Evolutionary conservation across 2,797 vertebrate genomes (phyloP), one percentile per base, ranked within the genome.

Genomic region (Halcyon smyrnensis): DNA sequence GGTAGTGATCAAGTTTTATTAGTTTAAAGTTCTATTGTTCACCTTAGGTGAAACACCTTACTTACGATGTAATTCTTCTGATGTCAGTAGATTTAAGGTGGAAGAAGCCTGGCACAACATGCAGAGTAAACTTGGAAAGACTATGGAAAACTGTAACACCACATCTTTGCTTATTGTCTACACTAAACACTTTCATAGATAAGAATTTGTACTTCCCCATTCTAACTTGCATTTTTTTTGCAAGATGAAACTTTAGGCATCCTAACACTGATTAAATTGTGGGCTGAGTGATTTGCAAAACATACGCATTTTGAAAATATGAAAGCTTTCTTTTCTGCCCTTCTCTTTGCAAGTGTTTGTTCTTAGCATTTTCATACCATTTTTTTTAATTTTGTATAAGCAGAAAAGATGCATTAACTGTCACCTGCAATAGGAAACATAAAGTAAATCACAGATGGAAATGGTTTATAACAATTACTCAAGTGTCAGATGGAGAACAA

Each of bases 361-460:
- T 84, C 63, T 85, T 74, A 74, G 11, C 4, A 60, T 91, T 94
- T 96, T 84, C 43, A 53, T 62, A 54, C 20, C 3, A 2, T 90
- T 69, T 74, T 77, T 93, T 73, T 36, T 3, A 48, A 84, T 90
- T 95, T 93, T 60, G 64, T 56, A 89, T 11, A 56, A 90, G 37
- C 41, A 96, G 83, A 93, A 37, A 94, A 90, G 90, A 96, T 59
- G 62, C 67, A 91, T 96, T 95, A 95, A 93, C 73, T 89, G 69
- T 93, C 53, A 8, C 68, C 46, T 95, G 76, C 67, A 93, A 83
- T 64, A 88, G 43, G 67, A 94, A 95, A 73, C 46, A 84, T 39
- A 78, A 92, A 93, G 53, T 79, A 90, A 97, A 94, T 93, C 89
- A 94, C 73, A 83, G 79, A 94, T 94, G 89, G 81, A 94, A 95